Conservation (phyloP, 1,140 invertebrate genomes). For the Drosophila pseudoananassae region DNA sequence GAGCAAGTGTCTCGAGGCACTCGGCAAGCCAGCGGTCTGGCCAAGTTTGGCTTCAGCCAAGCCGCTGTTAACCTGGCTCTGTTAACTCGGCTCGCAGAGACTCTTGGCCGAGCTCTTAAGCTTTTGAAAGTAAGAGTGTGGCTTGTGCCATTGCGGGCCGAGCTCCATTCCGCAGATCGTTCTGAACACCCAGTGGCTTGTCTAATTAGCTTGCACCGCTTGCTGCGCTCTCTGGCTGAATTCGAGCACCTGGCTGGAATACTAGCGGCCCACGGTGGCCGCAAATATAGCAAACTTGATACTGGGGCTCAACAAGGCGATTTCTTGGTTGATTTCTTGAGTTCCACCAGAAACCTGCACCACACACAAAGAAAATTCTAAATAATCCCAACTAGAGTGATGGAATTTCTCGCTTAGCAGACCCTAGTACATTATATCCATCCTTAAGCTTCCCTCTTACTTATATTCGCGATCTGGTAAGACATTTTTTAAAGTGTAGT, state of each 20-base stretch:
- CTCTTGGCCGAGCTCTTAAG: slow-evolving; percentile 54
- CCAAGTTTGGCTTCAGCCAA: slow-evolving; percentile 32
- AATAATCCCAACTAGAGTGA: too few species aligned
- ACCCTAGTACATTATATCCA: too few species aligned
- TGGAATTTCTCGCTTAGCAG: too few species aligned
- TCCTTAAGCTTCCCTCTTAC: too few species aligned
- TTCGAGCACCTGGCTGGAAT: slow-evolving; percentile 7
- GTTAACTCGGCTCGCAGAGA: slow-evolving; percentile 13
- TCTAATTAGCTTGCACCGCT: slow-evolving; percentile 15
- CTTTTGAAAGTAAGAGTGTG: slow-evolving; percentile 79
- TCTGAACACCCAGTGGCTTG: background rate
- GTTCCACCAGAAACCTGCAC: slow-evolving; percentile 13
- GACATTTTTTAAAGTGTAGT: background rate
- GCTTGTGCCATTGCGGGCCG: slow-evolving; percentile 21
- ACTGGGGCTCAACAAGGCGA: slow-evolving; percentile 9
- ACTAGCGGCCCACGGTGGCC: slow-evolving; percentile 1
- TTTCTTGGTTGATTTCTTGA: slow-evolving; percentile 33
- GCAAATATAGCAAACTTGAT: background rate
- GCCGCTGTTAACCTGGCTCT: slow-evolving; percentile 3
- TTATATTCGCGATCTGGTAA: too few species aligned
- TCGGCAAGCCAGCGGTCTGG: slow-evolving; percentile 29
- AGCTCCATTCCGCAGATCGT: slow-evolving; percentile 6
- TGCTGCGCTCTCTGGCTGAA: background rate
- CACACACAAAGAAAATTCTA: background rate
- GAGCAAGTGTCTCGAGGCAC: slow-evolving; percentile 46